Evolutionary conservation across 2,888 invertebrate genomes (phyloP).

Genomic region (Leptura quadrifasciata): DNA sequence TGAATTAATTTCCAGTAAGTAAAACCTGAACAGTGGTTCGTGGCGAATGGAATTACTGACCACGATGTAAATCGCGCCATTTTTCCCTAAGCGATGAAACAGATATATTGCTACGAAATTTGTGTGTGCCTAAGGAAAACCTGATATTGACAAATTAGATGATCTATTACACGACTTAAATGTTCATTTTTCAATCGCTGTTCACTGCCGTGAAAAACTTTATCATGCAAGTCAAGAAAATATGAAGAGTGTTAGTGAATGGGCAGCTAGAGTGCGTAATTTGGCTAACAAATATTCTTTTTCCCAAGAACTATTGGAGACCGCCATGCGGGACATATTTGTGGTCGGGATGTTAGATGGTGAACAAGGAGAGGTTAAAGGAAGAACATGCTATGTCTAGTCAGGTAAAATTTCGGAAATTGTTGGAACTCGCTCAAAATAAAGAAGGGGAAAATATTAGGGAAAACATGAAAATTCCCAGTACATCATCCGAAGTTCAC

Average conservation of each 20-base stretch:
- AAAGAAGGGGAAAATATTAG: background rate
- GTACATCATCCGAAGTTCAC: too few relatives aligned
- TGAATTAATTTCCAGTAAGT: constrained; percentile 27
- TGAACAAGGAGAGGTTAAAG: too few relatives aligned
- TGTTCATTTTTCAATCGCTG: background rate
- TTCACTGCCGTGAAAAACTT: constrained; percentile 17
- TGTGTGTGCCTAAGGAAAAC: constrained; percentile 30
- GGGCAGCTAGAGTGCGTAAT: constrained; percentile 23
- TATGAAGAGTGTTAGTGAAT: constrained; percentile 1
- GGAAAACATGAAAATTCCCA: too few relatives aligned
- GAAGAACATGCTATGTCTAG: constrained; percentile 12
- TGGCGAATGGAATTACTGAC: constrained; percentile 17
- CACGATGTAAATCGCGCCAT: constrained; percentile 16
- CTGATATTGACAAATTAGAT: constrained; percentile 16
- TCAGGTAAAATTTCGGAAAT: background rate
- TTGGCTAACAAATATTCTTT: too few relatives aligned
- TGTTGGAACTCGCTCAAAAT: background rate
- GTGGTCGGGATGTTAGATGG: too few relatives aligned
- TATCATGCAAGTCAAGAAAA: background rate
- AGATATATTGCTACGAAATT: constrained; percentile 28
- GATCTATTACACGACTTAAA: constrained; percentile 1
- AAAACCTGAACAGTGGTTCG: constrained; percentile 18
- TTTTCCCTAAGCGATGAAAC: constrained; percentile 22
- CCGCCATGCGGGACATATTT: background rate
- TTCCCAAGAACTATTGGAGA: constrained; percentile 9